These are phyloP conservation scores for Callosobruchus maculatus DNA, from an alignment of 2,888 invertebrate genomes.

Conservation along the genomic window DNA sequence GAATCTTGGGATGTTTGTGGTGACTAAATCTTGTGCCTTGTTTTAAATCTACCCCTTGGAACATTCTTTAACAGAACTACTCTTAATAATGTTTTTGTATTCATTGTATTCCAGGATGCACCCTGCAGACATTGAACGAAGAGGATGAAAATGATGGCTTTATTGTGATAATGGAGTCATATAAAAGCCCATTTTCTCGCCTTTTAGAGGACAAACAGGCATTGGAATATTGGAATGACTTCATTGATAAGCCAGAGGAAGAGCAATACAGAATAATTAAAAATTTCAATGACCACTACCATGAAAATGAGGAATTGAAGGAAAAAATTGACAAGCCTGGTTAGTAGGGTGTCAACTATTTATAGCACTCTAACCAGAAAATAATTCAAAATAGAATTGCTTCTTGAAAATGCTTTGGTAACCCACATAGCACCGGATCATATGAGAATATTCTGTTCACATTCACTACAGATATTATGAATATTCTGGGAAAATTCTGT, in stretches of 20 bases:
- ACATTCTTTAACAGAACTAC: too few relatives aligned
- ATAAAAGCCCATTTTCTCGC: slow-evolving; percentile 35
- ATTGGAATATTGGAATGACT: slow-evolving; percentile 37
- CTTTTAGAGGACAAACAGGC: slow-evolving; percentile 34
- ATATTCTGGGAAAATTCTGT: too few relatives aligned
- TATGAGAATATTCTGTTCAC: too few relatives aligned
- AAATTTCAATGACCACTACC: slow-evolving; percentile 20
- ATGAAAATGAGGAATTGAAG: neutral
- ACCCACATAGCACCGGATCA: too few relatives aligned
- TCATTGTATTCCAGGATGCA: slow-evolving; percentile 22
- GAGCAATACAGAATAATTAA: slow-evolving; percentile 32
- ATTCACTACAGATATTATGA: too few relatives aligned
- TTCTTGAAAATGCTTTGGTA: too few relatives aligned
- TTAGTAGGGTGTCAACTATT: neutral
- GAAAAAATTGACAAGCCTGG: neutral
- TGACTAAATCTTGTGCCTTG: too few relatives aligned
- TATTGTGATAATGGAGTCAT: slow-evolving; percentile 32
- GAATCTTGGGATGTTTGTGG: too few relatives aligned
- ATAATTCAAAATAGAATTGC: too few relatives aligned
- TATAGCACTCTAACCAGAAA: too few relatives aligned
- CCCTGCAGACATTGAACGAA: slow-evolving; percentile 35
- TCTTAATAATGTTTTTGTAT: too few relatives aligned
- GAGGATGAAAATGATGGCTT: slow-evolving; percentile 33
- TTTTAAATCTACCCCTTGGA: too few relatives aligned
- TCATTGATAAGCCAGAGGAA: slow-evolving; percentile 39